phyloP scores from a whole-genome alignment of 2,113 vertebrate genomes.

The Marmota monax region DNA sequence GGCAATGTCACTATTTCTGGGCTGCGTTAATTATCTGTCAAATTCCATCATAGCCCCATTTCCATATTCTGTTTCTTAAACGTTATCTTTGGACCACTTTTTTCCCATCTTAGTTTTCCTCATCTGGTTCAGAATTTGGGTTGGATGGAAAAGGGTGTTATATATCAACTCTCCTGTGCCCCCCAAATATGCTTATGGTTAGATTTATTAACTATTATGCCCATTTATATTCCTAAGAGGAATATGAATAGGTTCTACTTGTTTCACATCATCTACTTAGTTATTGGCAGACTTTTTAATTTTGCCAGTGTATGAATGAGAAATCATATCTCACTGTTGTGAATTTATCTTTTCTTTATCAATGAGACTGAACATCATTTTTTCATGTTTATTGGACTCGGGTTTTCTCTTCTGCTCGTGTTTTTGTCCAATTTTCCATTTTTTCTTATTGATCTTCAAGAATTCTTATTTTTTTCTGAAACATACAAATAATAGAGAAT shows the following conservation, averaged over 20 bases:
- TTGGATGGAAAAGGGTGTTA: background rate
- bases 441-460: constrained; percentile 42
- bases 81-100: background rate
- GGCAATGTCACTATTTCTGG: background rate
- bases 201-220: background rate
- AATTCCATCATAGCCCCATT: background rate
- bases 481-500: constrained; percentile 19
- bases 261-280: background rate
- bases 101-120: background rate
- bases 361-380: background rate
- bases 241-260: background rate
- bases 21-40: background rate
- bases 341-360: background rate
- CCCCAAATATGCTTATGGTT: background rate
- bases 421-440: background rate
- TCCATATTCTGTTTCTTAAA: constrained; percentile 6
- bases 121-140: background rate
- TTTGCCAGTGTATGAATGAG: background rate
- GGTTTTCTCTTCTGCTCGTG: constrained; percentile 19
- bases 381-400: background rate
- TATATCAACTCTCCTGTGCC: background rate
- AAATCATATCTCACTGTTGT: background rate
- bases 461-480: constrained; percentile 39
- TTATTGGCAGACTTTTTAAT: background rate
- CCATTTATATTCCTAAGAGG: background rate